phyloP scores from a whole-genome alignment of 2,888 invertebrate genomes.

The Mythimna pallens region DNA sequence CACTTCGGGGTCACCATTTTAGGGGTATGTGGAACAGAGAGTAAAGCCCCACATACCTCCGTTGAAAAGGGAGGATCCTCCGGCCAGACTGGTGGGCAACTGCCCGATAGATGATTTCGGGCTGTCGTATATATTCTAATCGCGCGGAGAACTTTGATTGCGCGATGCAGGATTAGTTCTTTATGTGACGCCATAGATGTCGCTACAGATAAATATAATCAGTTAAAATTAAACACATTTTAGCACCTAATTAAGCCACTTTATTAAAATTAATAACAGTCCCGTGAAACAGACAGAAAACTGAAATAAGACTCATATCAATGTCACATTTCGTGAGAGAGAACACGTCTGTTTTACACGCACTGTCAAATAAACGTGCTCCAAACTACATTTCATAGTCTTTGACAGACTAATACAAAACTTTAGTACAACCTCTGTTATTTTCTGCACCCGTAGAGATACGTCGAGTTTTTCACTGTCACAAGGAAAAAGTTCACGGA shows the following conservation, averaged over 20 bases:
- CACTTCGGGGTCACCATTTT: no score
- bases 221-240: slow-evolving; percentile 6
- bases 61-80: no score
- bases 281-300: slow-evolving; percentile 17
- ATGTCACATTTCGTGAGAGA: slow-evolving; percentile 25
- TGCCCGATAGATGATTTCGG: no score
- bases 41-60: no score
- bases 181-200: no score
- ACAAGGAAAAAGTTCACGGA: slow-evolving; percentile 36
- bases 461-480: slow-evolving; percentile 42
- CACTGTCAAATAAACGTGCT: slow-evolving; percentile 27
- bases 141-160: no score
- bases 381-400: slow-evolving; percentile 45
- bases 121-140: no score
- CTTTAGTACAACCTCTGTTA: slow-evolving; percentile 33
- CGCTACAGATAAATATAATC: not conserved
- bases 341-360: slow-evolving; percentile 31
- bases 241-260: not conserved
- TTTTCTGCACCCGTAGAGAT: slow-evolving; percentile 49
- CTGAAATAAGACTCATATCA: slow-evolving; percentile 12
- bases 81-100: no score
- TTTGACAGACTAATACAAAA: slow-evolving; percentile 42
- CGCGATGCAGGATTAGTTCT: no score
- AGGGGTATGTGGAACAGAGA: no score
- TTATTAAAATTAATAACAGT: slow-evolving; percentile 20